These are phyloP conservation scores for Rhineura floridana DNA, from an alignment of 2,113 vertebrate species.

Conservation along the genomic window DNA sequence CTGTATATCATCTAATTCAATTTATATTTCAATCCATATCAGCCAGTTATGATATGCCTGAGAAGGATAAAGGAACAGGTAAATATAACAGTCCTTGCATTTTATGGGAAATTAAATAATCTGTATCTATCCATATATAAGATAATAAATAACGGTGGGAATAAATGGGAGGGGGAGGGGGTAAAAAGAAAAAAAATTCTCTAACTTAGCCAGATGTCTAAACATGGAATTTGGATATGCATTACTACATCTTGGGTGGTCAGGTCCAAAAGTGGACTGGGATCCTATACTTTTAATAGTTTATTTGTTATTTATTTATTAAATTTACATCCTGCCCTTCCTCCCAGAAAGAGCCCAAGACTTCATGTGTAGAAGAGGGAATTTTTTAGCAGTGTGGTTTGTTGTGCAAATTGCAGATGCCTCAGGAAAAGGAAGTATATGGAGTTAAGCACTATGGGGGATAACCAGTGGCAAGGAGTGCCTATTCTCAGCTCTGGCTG, in stretches of 20 bases:
- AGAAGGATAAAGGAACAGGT: neutral
- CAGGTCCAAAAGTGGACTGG: too few relatives aligned
- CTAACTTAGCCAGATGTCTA: too few relatives aligned
- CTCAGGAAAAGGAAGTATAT: neutral
- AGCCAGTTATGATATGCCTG: neutral
- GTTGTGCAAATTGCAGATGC: neutral
- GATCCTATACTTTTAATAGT: neutral
- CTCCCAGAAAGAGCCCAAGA: too few relatives aligned
- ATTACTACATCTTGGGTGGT: neutral
- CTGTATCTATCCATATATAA: neutral
- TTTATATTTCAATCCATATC: neutral
- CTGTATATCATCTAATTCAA: neutral
- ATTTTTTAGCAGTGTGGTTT: too few relatives aligned
- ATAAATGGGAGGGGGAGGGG: neutral
- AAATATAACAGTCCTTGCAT: neutral
- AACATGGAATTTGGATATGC: neutral
- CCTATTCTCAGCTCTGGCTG: too few relatives aligned
- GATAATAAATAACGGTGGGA: neutral
- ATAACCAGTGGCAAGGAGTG: too few relatives aligned
- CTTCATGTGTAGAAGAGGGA: too few relatives aligned
- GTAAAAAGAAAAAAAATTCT: neutral
- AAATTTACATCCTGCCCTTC: too few relatives aligned
- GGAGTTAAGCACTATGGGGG: neutral
- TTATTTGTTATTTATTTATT: too few relatives aligned
- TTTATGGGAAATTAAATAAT: neutral